Evolutionary conservation across 2,888 invertebrate species (phyloP), one percentile per base, ranked within the genome.

Genomic region (Phania funesta): DNA sequence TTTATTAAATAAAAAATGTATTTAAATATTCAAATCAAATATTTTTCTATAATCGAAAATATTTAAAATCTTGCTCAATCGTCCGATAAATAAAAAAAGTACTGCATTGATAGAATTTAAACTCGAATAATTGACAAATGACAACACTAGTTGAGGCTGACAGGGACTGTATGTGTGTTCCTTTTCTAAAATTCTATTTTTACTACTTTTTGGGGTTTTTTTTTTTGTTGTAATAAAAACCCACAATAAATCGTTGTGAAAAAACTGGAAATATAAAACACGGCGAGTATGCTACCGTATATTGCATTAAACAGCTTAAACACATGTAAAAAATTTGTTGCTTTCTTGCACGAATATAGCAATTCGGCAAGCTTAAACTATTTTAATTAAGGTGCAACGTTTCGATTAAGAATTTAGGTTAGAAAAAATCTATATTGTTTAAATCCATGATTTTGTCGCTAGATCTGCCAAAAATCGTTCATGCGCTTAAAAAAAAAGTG

Each of bases 231-330:
- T n/a, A 18, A 20, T 24, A 58, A 16, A 24, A 71, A 71, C 58
- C 50, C 38, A 71, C 71, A 38, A 35, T 60, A 60, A 71, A 48
- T 11, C 60, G 60, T 38, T 26, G 48, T 26, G 58, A 26, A 18
- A 60, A 48, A 58, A 38, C 16, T 6, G 7, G 29, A 18, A 24
- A 26, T 4, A 62, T 4, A 18, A 16, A 24, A 41, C 9, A 52
- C 52, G 22, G 24, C n/a, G 5, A 8, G 38, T 24, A 22, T 24
- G 38, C 35, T 38, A 64, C 64, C 64, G 26, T 29, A 64, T 16
- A 35, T 22, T 65, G 35, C 24, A 1, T 22, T 48, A 32, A 32
- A 20, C 18, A 20, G 20, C 64, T 26, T 32, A 32, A 46, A 64
- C 64, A 64, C 20, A 65, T 48, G 65, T 50, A 26, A 22, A 22